Evolutionary conservation across 1,140 invertebrate species (phyloP), one percentile per base, ranked within the genome.

Genomic region (Bradysia coprophila): DNA sequence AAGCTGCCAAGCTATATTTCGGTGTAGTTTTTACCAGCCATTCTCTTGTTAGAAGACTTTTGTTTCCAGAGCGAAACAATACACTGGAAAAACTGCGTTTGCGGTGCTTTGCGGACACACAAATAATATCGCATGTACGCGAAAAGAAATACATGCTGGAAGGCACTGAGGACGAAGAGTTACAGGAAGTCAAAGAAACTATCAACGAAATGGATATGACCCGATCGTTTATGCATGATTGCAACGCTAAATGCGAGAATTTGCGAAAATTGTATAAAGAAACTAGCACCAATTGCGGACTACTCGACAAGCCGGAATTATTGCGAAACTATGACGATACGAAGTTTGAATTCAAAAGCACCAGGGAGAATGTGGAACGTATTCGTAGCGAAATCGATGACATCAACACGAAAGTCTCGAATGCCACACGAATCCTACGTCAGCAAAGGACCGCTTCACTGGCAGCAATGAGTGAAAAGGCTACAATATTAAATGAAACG

Each of bases 271-370:
- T 45, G 21, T 41, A 43, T 11, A 22, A 24, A 6, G 40, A 47
- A 15, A 23, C 43, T 43, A 23, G 43, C 50, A 45, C 22, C 6
- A 42, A 50, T 19, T 49, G 54, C 11, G 57, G 57, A 8, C 49
- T 59, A 5, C 38, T 59, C 2, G 34, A 50, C 2, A 54, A 54
- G 44, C 57, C 55, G 0, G 23, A 44, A 0, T 43, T 59, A 11
- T 48, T 59, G 49, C 36, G 41, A 9, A 57, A 59, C 24, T 59
- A 45, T 31, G 57, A 59, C 41, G 4, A 20, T 0, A 59, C 57
- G 15, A 11, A 8, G 8, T 8, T 9, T 31, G 28, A 31, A 31
- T 9, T 31, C n/a, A 31, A 31, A 31, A 31, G n/a, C n/a, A n/a
- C n/a, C n/a, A n/a, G n/a, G n/a, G n/a, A n/a, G n/a, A n/a, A n/a